Evolutionary conservation across 2,113 vertebrate genomes (phyloP).

Genomic region (Malurus melanocephalus): DNA sequence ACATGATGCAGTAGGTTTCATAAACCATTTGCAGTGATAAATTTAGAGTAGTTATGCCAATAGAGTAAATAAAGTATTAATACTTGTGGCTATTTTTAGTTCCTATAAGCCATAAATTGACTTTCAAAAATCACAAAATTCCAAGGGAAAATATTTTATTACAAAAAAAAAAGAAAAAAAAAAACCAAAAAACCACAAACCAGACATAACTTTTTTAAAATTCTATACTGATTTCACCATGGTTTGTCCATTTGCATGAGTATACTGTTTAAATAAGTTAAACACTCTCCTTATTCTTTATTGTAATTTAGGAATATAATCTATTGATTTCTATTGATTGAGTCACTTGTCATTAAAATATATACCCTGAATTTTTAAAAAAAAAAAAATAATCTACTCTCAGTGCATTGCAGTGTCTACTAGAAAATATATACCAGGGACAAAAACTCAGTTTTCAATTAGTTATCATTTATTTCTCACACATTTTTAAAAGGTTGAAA

Average conservation of each 20-base stretch:
- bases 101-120: not conserved
- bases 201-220: not conserved
- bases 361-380: not conserved
- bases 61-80: not conserved
- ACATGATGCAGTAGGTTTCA: not conserved
- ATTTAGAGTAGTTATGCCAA: not conserved
- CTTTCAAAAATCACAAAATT: not conserved
- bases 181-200: too few relatives aligned
- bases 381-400: accelerated
- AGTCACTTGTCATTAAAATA: not conserved
- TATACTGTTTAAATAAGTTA: not conserved
- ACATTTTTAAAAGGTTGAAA: not conserved
- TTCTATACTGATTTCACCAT: not conserved
- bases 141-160: not conserved
- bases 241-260: not conserved
- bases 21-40: not conserved
- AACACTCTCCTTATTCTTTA: not conserved
- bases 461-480: not conserved
- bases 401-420: not conserved
- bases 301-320: not conserved
- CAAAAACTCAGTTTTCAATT: not conserved
- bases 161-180: not conserved
- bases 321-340: not conserved
- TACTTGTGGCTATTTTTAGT: not conserved
- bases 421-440: not conserved